Evolutionary conservation across 1,140 invertebrate species (phyloP).

Genomic region (Drosophila kurseongensis): DNA sequence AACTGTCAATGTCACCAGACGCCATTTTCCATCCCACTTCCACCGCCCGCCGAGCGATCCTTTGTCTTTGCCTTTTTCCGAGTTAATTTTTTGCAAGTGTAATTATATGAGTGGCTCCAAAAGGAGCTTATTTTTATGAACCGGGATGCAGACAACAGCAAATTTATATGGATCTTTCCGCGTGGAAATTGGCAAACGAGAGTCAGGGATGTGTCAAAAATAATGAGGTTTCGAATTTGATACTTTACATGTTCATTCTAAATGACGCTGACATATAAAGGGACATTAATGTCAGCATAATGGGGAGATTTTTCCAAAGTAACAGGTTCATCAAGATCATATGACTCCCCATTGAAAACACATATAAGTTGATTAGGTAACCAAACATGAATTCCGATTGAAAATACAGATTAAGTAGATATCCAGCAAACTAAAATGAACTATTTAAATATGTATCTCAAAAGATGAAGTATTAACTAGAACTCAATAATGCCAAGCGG

Average conservation of each 20-base stretch:
- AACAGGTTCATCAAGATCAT: too few relatives aligned
- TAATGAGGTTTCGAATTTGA: neutral
- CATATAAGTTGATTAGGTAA: too few relatives aligned
- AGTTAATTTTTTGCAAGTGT: conserved; percentile 75
- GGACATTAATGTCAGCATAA: neutral
- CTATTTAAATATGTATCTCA: too few relatives aligned
- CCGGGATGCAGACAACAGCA: conserved; percentile 31
- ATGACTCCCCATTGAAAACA: too few relatives aligned
- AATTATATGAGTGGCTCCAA: conserved; percentile 64
- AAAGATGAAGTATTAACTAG: too few relatives aligned
- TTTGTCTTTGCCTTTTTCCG: conserved; percentile 42
- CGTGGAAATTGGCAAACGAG: conserved; percentile 1
- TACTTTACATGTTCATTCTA: neutral
- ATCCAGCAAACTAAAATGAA: too few relatives aligned
- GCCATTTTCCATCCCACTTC: neutral
- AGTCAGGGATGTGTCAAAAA: neutral
- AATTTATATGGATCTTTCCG: conserved; percentile 48
- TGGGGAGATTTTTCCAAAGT: too few relatives aligned
- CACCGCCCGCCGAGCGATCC: conserved; percentile 7
- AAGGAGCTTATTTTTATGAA: conserved; percentile 71
- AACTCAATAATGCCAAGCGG: too few relatives aligned
- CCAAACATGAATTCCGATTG: too few relatives aligned
- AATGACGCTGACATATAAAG: neutral
- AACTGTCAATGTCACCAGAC: conserved; percentile 50
- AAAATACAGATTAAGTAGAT: too few relatives aligned